These are phyloP conservation scores for Aphodius granarius DNA, from an alignment of 2,888 invertebrate species.

Conservation along the genomic window DNA sequence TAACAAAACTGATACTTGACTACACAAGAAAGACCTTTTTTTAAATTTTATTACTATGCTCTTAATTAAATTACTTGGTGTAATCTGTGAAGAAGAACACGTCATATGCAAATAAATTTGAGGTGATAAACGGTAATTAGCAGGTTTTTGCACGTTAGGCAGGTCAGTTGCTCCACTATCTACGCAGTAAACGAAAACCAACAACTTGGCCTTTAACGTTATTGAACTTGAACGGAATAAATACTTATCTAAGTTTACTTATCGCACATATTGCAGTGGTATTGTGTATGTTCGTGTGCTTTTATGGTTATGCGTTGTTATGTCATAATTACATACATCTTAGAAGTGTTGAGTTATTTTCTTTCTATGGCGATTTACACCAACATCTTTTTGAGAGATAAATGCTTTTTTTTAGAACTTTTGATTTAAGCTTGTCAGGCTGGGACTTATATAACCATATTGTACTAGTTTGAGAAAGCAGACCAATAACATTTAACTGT, in stretches of 20 bases:
- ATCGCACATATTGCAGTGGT: background rate
- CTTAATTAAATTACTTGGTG: background rate
- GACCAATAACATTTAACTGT: too few species aligned
- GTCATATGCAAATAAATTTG: background rate
- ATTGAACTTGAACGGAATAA: background rate
- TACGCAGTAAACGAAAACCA: background rate
- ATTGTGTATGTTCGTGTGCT: background rate
- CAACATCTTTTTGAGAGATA: too few species aligned
- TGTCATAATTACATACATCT: too few species aligned
- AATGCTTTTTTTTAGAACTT: too few species aligned
- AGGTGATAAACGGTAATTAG: background rate
- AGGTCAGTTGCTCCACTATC: background rate
- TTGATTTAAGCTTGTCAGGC: too few species aligned
- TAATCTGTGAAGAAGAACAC: background rate
- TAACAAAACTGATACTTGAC: too few species aligned
- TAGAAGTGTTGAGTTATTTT: too few species aligned
- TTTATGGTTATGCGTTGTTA: background rate
- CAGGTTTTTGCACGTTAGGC: background rate
- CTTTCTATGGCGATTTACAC: too few species aligned
- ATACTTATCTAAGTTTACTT: background rate
- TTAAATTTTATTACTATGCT: background rate
- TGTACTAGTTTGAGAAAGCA: too few species aligned
- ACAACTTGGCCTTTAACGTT: background rate
- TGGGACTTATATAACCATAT: too few species aligned
- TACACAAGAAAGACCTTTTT: too few species aligned